Conservation (phyloP, 2,797 vertebrate genomes). For the Silurus lanzhouensis region DNA sequence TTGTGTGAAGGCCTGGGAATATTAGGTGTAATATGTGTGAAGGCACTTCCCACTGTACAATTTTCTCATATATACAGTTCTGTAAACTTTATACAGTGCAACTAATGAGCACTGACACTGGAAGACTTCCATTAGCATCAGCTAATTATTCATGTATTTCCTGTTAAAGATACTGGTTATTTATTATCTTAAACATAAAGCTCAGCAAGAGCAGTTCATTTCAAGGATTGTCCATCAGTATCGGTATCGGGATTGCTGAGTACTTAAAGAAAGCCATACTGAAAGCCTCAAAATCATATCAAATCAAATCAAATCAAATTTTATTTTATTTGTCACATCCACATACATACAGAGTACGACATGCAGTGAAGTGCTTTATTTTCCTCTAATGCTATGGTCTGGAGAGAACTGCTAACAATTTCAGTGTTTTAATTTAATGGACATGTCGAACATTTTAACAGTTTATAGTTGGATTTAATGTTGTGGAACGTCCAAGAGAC, state of each 20-base stretch:
- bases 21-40: too few species aligned
- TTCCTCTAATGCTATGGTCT: neutral
- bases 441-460: neutral
- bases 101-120: neutral
- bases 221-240: neutral
- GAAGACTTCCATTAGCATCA: neutral
- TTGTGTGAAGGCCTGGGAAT: too few species aligned
- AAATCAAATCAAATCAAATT: too few species aligned
- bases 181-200: neutral
- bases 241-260: neutral
- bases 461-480: neutral
- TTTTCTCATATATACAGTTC: neutral
- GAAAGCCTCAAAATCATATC: neutral
- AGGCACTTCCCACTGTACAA: too few species aligned
- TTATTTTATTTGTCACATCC: too few species aligned
- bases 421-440: neutral
- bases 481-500: neutral
- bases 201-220: neutral
- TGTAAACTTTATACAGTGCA: too few species aligned
- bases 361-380: neutral
- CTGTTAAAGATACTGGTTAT: neutral
- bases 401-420: neutral
- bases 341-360: too few species aligned
- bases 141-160: too few species aligned
- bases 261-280: neutral